Evolutionary conservation across 2,113 vertebrate genomes (phyloP), one percentile per base, ranked within the genome.

Genomic region (Theristicus caerulescens): DNA sequence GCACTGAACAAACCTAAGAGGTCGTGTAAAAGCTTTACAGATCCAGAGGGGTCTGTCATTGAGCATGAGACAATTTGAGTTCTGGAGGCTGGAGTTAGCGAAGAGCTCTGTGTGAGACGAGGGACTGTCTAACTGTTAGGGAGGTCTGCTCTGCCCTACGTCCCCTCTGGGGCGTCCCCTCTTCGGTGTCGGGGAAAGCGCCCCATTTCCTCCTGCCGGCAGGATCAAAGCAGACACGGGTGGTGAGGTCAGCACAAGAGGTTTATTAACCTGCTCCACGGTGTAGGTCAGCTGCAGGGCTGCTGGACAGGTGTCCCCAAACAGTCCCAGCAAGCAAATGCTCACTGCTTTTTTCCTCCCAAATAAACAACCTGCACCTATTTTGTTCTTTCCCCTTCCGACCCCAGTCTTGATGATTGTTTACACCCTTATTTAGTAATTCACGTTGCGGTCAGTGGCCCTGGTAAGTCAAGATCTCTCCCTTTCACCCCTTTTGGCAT

Each of bases 131-230:
- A 18, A n/a, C 52, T 76, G 40, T n/a, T 19, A 3, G 40, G 66
- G 49, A 52, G 54, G 29, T 15, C 46, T 59, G 40, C 14, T 27
- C 70, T 73, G 44, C 29, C 78, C 32, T 74, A 7, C 31, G 1
- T 76, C 64, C 76, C 58, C n/a, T 47, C 27, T 2, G 40, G 38
- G 26, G 5, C 31, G 36, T 57, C 51, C 42, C 57, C 44, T 46
- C 22, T 7, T 22, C 1, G 4, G 2, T 20, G 31, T 8, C 6
- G 5, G 51, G 21, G 31, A 20, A 9, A 31, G 59, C 24, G 11
- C 42, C 13, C 42, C 3, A 0, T 29, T 57, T 52, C 34, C 42
- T 57, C 25, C 38, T 17, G 58, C 8, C 64, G 42, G 80, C 54
- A 31, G 59, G 54, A 15, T 32, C 74, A 32, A n/a, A 19, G 22